Conservation (phyloP, 2,888 invertebrate genomes). For the Elysia crispata region DNA sequence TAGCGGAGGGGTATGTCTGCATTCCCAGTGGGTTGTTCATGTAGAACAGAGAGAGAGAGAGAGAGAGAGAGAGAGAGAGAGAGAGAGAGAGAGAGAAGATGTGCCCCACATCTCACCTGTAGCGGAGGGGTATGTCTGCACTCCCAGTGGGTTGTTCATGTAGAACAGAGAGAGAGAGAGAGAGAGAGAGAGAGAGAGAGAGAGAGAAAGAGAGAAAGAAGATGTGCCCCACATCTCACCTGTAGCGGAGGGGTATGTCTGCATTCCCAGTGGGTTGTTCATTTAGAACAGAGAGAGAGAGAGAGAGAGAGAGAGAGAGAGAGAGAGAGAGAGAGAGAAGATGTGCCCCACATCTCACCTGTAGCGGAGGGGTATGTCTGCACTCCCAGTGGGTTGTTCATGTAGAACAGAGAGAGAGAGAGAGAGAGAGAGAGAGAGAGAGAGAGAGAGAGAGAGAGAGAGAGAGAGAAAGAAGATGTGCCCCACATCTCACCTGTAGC, state of each 20-base stretch:
- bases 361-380: neutral
- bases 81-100: conserved; percentile 13
- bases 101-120: conserved; percentile 23
- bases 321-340: conserved; percentile 17
- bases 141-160: conserved; percentile 42
- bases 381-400: conserved; percentile 40
- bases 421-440: conserved; percentile 24
- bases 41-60: conserved; percentile 20
- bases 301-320: too few relatives aligned
- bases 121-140: neutral
- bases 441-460: conserved; percentile 26
- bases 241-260: neutral
- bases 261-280: conserved; percentile 35
- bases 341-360: conserved; percentile 16
- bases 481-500: conserved; percentile 17
- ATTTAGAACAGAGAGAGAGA: conserved; percentile 30
- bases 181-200: too few relatives aligned
- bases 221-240: conserved; percentile 12
- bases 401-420: conserved; percentile 21
- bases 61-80: too few relatives aligned
- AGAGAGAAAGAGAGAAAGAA: conserved; percentile 17
- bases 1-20: neutral
- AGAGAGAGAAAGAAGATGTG: conserved; percentile 14
- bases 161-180: conserved; percentile 22
- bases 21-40: conserved; percentile 42